phyloP scores from a whole-genome alignment of 2,888 invertebrate genomes.

The Pammene fasciana region DNA sequence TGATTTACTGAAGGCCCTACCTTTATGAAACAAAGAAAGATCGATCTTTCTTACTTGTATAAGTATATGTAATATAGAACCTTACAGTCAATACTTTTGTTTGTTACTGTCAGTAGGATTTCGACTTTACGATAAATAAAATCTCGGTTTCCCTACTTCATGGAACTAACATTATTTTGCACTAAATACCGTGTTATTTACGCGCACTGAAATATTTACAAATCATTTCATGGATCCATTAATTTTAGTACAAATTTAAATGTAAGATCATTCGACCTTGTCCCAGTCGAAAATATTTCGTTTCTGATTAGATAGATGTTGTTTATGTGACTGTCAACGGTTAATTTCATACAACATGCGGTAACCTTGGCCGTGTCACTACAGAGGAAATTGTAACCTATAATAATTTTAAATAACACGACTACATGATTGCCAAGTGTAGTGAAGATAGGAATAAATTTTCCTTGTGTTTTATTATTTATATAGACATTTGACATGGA shows the following conservation, averaged over 20 bases:
- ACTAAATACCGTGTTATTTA: background rate
- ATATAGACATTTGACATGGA: too few species aligned
- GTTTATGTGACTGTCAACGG: slow-evolving; percentile 11
- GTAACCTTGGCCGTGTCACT: background rate
- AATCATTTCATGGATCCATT: background rate
- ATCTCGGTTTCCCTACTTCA: too few species aligned
- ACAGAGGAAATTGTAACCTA: background rate
- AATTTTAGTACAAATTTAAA: background rate
- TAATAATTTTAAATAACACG: background rate
- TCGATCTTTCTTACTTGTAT: too few species aligned
- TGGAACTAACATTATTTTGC: too few species aligned
- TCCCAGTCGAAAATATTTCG: slow-evolving; percentile 1
- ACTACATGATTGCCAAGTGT: background rate
- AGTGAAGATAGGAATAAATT: background rate
- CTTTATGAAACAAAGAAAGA: too few species aligned
- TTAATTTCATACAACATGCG: background rate
- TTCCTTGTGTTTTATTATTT: too few species aligned
- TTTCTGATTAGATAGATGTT: slow-evolving; percentile 5
- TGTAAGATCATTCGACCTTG: slow-evolving; percentile 8
- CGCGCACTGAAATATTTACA: background rate
- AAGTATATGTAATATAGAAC: too few species aligned
- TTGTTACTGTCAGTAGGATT: too few species aligned
- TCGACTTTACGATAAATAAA: too few species aligned
- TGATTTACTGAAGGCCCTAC: too few species aligned
- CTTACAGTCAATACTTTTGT: too few species aligned